Percentiles rank a stretch among this genome's conserved stretches.
Conservation (phyloP, 2,888 invertebrate species). For the Temnothorax ravouxi region DNA sequence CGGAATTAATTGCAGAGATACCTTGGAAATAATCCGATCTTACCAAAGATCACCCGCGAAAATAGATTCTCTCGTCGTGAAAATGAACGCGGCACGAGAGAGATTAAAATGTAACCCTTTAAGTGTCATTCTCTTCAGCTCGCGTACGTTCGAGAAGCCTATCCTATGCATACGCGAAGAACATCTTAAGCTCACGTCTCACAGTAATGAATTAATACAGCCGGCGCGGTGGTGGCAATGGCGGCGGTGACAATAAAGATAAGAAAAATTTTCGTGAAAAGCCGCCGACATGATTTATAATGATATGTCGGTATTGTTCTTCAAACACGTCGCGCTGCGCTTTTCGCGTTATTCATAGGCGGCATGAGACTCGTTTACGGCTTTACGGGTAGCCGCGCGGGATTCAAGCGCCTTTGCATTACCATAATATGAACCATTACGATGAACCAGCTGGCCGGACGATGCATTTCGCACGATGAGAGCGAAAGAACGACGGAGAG, state of each 20-base stretch:
- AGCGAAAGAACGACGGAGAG: constrained; percentile 51
- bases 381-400: constrained; percentile 49
- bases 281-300: constrained; percentile 55
- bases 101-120: background rate
- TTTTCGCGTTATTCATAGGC: constrained; percentile 53
- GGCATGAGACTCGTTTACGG: constrained; percentile 56
- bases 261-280: constrained; percentile 46
- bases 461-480: constrained; percentile 50
- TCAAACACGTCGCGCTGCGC: constrained; percentile 30
- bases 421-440: constrained; percentile 70
- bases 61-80: constrained; percentile 18
- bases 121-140: background rate
- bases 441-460: constrained; percentile 57
- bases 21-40: constrained; percentile 55
- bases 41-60: constrained; percentile 14
- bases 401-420: constrained; percentile 59
- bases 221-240: background rate
- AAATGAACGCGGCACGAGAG: background rate
- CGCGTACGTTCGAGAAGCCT: background rate
- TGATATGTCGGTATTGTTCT: constrained; percentile 54
- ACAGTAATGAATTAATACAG: constrained; percentile 3
- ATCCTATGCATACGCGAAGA: background rate
- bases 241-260: constrained; percentile 7
- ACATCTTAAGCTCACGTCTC: background rate
- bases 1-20: constrained; percentile 67